Evolutionary conservation across 2,113 vertebrate genomes (phyloP).

Genomic region (Lanius ludovicianus): DNA sequence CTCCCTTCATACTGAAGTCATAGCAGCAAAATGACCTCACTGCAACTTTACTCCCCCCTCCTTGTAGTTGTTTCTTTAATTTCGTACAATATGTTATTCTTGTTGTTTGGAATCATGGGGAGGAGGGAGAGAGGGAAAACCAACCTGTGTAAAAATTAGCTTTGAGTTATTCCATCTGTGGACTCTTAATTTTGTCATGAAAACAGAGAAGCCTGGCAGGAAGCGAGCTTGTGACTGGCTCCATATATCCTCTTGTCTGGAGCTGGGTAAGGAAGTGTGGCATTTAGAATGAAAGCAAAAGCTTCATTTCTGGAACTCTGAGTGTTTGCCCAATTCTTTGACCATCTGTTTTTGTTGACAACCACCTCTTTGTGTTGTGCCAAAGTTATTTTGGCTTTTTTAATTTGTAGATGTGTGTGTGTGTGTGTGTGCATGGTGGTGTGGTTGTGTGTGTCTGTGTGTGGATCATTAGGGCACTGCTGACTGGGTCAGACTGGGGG

Average conservation of each 20-base stretch:
- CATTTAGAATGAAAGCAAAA: conserved; percentile 78
- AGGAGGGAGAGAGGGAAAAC: conserved; percentile 67
- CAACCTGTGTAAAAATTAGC: conserved; percentile 83
- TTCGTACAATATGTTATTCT: conserved; percentile 77
- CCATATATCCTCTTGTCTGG: conserved; percentile 80
- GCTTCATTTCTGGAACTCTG: conserved; percentile 79
- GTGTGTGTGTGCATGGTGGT: background rate
- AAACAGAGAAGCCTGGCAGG: conserved; percentile 82
- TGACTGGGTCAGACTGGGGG: background rate
- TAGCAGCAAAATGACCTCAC: conserved; percentile 36
- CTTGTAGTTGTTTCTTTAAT: conserved; percentile 69
- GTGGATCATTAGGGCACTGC: background rate
- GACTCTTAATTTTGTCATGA: conserved; percentile 83
- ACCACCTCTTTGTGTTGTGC: conserved; percentile 78
- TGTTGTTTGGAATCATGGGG: conserved; percentile 48
- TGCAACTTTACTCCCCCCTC: background rate
- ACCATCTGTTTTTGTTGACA: conserved; percentile 86
- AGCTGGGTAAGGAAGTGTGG: conserved; percentile 80
- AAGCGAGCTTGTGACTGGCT: conserved; percentile 79
- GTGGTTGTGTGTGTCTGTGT: background rate
- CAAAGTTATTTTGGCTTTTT: conserved; percentile 83
- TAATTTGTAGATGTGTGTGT: conserved; percentile 68
- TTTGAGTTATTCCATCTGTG: conserved; percentile 85
- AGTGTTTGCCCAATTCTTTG: conserved; percentile 84
- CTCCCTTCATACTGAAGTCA: conserved; percentile 39